phyloP scores from a whole-genome alignment of 2,888 invertebrate genomes.

The Litoditis marina region DNA sequence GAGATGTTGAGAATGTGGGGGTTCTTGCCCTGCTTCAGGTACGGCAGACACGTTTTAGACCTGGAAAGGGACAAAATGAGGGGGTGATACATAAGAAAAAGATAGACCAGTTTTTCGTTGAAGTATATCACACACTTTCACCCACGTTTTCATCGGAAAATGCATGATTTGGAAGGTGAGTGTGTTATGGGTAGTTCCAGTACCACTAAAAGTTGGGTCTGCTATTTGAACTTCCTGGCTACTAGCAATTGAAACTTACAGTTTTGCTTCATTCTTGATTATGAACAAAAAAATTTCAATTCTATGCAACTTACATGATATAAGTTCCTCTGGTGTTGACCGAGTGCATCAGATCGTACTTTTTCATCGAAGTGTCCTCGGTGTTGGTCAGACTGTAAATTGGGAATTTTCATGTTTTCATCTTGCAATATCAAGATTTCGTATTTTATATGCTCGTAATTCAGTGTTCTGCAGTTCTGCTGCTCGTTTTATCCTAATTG shows the following conservation, averaged over 20 bases:
- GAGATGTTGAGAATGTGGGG: constrained; percentile 92
- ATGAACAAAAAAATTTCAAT: not conserved
- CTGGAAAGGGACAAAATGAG: constrained; percentile 66
- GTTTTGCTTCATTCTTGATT: too few species aligned
- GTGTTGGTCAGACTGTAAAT: constrained; percentile 66
- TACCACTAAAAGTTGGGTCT: not conserved
- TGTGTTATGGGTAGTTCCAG: too few species aligned
- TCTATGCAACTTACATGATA: constrained; percentile 73
- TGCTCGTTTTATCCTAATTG: too few species aligned
- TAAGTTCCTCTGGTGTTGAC: constrained; percentile 93
- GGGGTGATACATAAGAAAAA: too few species aligned
- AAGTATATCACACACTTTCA: too few species aligned
- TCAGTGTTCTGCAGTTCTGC: too few species aligned
- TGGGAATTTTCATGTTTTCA: not conserved
- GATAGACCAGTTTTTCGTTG: too few species aligned
- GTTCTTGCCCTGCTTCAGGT: constrained; percentile 78
- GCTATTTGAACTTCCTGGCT: not conserved
- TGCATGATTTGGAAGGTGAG: too few species aligned
- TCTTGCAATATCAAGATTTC: not conserved
- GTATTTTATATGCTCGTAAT: too few species aligned
- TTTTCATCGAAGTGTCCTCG: constrained; percentile 80
- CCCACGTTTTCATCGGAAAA: too few species aligned
- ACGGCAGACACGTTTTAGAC: constrained; percentile 83
- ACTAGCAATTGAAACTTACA: not conserved
- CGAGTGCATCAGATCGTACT: constrained; percentile 90